phyloP scores from a whole-genome alignment of 92 coral and sea anemone genomes.

The Parazoanthus atlanticus region DNA sequence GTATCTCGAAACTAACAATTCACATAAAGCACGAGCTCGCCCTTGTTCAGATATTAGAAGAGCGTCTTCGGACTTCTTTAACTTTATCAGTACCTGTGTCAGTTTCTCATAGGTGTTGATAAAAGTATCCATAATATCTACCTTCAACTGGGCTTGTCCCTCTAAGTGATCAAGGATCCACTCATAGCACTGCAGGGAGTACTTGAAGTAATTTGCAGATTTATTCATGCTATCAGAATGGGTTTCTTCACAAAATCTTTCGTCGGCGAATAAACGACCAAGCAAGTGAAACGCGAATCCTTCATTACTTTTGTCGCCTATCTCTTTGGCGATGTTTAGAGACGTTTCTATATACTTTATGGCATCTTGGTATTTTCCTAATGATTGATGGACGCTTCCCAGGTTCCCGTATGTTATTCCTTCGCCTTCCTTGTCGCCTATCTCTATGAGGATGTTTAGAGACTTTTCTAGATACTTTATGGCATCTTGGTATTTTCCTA shows the following conservation, averaged over 20 bases:
- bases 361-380: no score
- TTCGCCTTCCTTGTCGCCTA: neutral
- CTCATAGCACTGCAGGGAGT: slow-evolving; percentile 21
- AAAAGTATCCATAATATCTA: slow-evolving; percentile 33
- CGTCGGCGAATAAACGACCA: neutral
- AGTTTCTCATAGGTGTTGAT: slow-evolving; percentile 12
- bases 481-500: no score
- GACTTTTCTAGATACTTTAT: no score
- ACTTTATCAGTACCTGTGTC: neutral
- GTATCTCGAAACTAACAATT: neutral
- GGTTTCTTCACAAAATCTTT: neutral
- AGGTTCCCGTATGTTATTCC: neutral
- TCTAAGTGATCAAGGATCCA: slow-evolving; percentile 21
- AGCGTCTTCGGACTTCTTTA: no score
- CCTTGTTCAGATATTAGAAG: neutral
- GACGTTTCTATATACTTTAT: neutral
- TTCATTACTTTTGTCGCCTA: neutral
- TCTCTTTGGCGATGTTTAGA: neutral
- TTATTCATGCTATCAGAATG: neutral
- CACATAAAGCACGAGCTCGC: neutral
- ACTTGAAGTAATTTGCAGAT: slow-evolving; percentile 13
- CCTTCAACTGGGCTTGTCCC: slow-evolving; percentile 30
- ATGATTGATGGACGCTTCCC: neutral
- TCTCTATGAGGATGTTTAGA: no score
- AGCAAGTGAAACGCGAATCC: neutral